Base-by-base conservation (phyloP, 2,888 invertebrate genomes). In the Agapetus fuscipes region DNA sequence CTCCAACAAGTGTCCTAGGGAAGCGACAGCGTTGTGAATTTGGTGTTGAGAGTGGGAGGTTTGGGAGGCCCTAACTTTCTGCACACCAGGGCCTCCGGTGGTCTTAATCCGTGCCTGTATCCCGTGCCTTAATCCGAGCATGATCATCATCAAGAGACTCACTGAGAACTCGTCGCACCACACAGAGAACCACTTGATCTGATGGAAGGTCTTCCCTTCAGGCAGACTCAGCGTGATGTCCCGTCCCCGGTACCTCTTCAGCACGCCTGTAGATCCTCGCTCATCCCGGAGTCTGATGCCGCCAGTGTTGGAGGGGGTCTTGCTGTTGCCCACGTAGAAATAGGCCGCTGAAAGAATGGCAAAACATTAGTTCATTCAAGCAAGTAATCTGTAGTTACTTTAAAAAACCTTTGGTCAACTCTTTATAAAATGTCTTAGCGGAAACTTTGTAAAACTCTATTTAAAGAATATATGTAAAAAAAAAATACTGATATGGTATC, bases 101-200 rank as follows among this genome's bases (percentile, higher is more conserved):
- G n/a, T n/a, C n/a, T n/a, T n/a, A n/a, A n/a, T n/a, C n/a, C n/a
- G n/a, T n/a, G n/a, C n/a, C n/a, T n/a, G n/a, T n/a, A n/a, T n/a
- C n/a, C n/a, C n/a, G n/a, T n/a, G n/a, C n/a, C n/a, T n/a, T n/a
- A n/a, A n/a, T n/a, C n/a, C n/a, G n/a, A n/a, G n/a, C n/a, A n/a
- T n/a, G n/a, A n/a, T n/a, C n/a, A n/a, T n/a, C n/a, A n/a, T n/a
- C n/a, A n/a, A n/a, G 20, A 4, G 4, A 73, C 80, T 78, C 55
- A 91, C 91, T 39, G 83, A 72, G 54, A 82, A 90, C 57, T 90
- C 89, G 55, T 89, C 85, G 61, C 91, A 93, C 87, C 89, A 94
- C 25, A 94, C 80, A 9, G 87, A 80, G 62, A 94, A 82, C 85
- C 91, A 91, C 57, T 78, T 79, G 57, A 89, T 74, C 61, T 85